phyloP scores from a whole-genome alignment of 2,113 vertebrate genomes.

The Scartelaos histophorus region DNA sequence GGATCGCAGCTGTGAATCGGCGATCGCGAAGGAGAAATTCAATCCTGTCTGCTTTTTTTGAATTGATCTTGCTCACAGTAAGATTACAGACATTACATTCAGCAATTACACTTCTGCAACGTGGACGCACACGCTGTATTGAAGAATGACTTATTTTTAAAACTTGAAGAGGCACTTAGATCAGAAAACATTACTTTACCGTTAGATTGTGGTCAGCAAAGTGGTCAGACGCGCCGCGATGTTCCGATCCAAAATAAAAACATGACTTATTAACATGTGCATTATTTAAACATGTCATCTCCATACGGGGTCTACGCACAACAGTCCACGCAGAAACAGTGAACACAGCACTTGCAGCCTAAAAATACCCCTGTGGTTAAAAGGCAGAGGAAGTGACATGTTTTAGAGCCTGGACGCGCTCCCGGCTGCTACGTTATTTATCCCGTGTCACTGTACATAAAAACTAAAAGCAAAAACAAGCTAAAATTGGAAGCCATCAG shows the following conservation, averaged over 20 bases:
- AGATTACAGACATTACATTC: too few relatives aligned
- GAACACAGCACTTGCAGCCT: background rate
- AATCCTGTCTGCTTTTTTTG: too few relatives aligned
- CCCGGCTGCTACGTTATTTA: constrained; percentile 1
- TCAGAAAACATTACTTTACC: background rate
- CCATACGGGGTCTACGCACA: background rate
- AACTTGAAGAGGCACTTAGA: background rate
- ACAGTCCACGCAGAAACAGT: background rate
- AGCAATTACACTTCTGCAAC: too few relatives aligned
- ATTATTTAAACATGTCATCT: constrained; percentile 3
- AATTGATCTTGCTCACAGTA: too few relatives aligned
- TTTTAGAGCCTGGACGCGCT: background rate
- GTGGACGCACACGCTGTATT: too few relatives aligned
- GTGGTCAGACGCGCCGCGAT: background rate
- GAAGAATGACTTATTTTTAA: background rate
- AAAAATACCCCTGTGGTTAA: constrained; percentile 7
- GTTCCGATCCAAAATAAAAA: background rate
- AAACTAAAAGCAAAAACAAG: constrained; percentile 1
- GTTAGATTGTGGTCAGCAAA: background rate
- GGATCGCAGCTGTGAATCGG: too few relatives aligned
- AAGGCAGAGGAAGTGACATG: constrained; percentile 4
- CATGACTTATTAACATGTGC: background rate
- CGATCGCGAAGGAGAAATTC: too few relatives aligned
- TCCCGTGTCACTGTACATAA: constrained; percentile 7
- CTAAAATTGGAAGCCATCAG: background rate